These are phyloP conservation scores for Ondatra zibethicus DNA, from an alignment of 2,113 vertebrate species.

Conservation along the genomic window DNA sequence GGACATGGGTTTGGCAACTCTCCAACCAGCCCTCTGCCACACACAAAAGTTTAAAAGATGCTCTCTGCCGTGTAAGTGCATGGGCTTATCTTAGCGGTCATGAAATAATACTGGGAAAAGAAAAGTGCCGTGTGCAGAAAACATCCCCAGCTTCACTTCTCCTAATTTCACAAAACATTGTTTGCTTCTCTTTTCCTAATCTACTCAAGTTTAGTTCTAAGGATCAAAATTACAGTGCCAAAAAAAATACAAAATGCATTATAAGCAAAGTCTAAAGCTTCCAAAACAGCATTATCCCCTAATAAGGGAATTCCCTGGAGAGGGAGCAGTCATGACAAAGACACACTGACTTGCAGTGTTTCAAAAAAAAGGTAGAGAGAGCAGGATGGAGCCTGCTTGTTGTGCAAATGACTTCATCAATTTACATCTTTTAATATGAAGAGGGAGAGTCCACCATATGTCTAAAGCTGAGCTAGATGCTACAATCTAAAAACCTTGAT, in stretches of 20 bases:
- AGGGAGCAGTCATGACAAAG: neutral
- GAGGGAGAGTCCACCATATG: neutral
- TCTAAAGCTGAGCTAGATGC: neutral
- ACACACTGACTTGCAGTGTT: neutral
- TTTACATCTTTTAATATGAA: neutral
- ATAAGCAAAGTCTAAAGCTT: neutral
- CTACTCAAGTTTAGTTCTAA: constrained; percentile 23
- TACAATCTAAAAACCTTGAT: constrained; percentile 28
- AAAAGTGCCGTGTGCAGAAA: neutral
- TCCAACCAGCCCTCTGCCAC: neutral
- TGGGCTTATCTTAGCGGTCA: neutral
- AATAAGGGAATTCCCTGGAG: constrained; percentile 6
- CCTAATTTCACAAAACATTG: neutral
- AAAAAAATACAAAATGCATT: neutral
- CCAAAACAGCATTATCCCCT: constrained; percentile 8
- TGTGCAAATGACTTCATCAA: neutral
- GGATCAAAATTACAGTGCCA: neutral
- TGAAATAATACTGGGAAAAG: neutral
- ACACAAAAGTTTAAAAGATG: neutral
- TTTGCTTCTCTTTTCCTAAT: neutral
- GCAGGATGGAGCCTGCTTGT: neutral
- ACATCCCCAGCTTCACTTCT: neutral
- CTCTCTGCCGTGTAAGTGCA: neutral
- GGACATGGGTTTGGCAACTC: neutral
- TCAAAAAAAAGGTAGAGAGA: neutral